phyloP scores from a whole-genome alignment of 1,140 invertebrate species.

The Cylas formicarius region DNA sequence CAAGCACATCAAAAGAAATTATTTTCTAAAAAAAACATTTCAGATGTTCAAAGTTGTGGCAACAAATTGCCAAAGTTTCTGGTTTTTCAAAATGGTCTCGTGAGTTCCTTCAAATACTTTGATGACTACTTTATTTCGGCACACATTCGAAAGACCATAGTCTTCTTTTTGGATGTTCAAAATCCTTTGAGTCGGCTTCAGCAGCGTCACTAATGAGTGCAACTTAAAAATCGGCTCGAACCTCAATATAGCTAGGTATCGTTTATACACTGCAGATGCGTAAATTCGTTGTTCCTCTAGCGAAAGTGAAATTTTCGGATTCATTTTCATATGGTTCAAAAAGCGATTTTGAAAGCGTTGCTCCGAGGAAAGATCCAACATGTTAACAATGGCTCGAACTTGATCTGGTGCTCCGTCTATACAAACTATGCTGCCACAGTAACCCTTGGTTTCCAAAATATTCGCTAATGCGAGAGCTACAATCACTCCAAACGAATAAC shows the following conservation, averaged over 20 bases:
- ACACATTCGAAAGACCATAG: constrained; percentile 54
- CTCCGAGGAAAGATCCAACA: constrained; percentile 42
- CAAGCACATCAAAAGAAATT: no score
- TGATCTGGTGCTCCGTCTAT: constrained; percentile 54
- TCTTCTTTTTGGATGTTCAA: constrained; percentile 49
- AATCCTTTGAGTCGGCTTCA: constrained; percentile 53
- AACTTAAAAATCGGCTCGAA: constrained; percentile 47
- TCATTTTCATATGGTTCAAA: constrained; percentile 46
- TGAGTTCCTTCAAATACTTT: constrained; percentile 64
- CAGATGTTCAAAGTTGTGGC: no score
- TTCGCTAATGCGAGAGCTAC: constrained; percentile 49
- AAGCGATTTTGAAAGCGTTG: constrained; percentile 47
- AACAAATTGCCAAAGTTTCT: no score
- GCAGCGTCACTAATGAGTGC: constrained; percentile 53
- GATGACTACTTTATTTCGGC: constrained; percentile 45
- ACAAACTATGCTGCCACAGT: constrained; percentile 46
- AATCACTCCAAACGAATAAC: constrained; percentile 56
- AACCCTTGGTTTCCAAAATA: constrained; percentile 50
- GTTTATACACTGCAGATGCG: constrained; percentile 46
- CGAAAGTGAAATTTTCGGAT: no score
- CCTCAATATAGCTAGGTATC: constrained; percentile 49
- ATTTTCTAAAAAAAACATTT: no score
- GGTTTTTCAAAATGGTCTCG: constrained; percentile 58
- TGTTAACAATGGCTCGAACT: constrained; percentile 43
- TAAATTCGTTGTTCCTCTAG: constrained; percentile 45